These are phyloP conservation scores for Threskiornis aethiopicus DNA, from an alignment of 2,797 vertebrate species.

Conservation along the genomic window DNA sequence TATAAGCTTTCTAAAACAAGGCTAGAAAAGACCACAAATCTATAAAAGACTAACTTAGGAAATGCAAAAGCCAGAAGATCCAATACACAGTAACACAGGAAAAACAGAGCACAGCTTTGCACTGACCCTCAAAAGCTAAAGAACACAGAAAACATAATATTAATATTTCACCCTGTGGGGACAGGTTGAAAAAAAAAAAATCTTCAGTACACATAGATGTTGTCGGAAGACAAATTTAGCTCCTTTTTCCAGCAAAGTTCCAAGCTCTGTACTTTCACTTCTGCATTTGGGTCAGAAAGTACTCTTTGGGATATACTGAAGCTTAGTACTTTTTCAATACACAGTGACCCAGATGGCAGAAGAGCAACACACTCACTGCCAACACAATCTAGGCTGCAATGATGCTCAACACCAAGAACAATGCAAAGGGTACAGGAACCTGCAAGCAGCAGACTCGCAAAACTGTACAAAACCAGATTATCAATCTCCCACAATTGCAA, in stretches of 20 bases:
- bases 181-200: background rate
- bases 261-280: background rate
- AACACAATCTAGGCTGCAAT: background rate
- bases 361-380: background rate
- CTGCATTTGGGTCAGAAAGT: slow-evolving; percentile 1
- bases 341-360: background rate
- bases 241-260: background rate
- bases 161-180: background rate
- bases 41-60: background rate
- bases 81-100: background rate
- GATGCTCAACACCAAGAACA: background rate
- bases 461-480: background rate
- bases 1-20: background rate
- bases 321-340: background rate
- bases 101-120: background rate
- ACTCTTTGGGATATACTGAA: background rate
- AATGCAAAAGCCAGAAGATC: background rate
- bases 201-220: background rate
- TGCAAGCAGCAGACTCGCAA: background rate
- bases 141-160: background rate
- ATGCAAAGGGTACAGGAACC: background rate
- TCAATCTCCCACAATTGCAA: background rate
- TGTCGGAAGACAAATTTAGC: background rate
- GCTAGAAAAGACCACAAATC: background rate
- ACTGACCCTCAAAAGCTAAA: background rate